These are phyloP conservation scores for Gallinago jamesoni DNA, from an alignment of 2,113 vertebrate genomes.

Conservation along the genomic window DNA sequence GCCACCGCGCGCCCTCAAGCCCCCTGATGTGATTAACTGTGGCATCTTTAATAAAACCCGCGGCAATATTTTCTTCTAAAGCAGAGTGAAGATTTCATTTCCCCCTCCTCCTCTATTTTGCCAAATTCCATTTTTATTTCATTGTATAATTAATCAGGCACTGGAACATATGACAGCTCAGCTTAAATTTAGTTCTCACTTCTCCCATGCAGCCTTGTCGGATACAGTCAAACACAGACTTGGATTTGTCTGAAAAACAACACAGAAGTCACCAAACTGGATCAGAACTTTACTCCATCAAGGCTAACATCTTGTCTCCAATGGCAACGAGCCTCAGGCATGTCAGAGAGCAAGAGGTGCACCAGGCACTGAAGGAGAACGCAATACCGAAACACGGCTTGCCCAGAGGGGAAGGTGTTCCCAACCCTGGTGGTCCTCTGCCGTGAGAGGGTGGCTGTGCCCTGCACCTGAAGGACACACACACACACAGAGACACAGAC, in stretches of 20 bases:
- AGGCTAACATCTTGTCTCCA: neutral
- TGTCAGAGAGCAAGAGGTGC: neutral
- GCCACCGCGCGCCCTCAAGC: neutral
- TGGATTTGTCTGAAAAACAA: neutral
- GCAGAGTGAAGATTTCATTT: neutral
- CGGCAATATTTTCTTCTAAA: neutral
- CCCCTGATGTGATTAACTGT: neutral
- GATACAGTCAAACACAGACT: neutral
- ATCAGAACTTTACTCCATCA: neutral
- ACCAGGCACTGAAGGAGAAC: neutral
- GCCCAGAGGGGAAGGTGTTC: neutral
- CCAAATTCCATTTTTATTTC: neutral
- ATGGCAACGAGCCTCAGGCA: neutral
- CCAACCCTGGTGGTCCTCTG: neutral
- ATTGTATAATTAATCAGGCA: slow-evolving; percentile 20
- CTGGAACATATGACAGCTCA: neutral
- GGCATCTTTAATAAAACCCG: slow-evolving; percentile 14
- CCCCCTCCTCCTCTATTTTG: neutral
- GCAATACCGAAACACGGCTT: neutral
- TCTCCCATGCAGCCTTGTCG: neutral
- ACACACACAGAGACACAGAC: neutral
- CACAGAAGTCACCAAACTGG: neutral
- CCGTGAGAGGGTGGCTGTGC: neutral
- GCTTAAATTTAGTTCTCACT: slow-evolving; percentile 39
- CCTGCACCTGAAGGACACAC: neutral